phyloP scores from a whole-genome alignment of 2,797 vertebrate species.

The Rousettus madagascariensis region DNA sequence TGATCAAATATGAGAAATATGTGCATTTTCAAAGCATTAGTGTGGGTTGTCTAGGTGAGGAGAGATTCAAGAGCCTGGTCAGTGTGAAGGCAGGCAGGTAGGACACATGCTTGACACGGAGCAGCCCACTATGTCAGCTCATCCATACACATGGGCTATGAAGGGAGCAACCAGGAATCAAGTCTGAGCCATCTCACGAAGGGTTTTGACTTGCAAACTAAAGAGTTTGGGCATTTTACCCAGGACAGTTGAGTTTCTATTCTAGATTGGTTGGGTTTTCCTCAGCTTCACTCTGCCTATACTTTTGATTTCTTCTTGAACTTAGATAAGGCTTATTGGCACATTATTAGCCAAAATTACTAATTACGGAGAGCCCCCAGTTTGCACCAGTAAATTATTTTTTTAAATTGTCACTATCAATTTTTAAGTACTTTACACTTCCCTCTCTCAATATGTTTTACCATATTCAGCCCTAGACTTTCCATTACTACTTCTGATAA shows the following conservation, averaged over 20 bases:
- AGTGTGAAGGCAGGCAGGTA: background rate
- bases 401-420: background rate
- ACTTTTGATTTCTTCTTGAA: background rate
- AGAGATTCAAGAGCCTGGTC: background rate
- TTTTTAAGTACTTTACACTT: background rate
- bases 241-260: background rate
- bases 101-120: background rate
- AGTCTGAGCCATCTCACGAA: background rate
- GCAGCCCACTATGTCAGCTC: background rate
- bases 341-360: background rate
- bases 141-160: rapidly evolving
- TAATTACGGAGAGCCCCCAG: background rate
- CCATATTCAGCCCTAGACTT: background rate
- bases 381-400: background rate
- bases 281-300: background rate
- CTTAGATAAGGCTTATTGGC: background rate
- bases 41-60: background rate
- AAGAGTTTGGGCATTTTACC: background rate
- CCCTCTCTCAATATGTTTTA: background rate
- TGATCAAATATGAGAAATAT: background rate
- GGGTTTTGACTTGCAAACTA: background rate
- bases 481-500: background rate
- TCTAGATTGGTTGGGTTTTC: background rate
- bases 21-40: background rate
- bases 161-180: background rate